These are phyloP conservation scores for Drosophila maculinotata DNA, from an alignment of 2,888 invertebrate species.

Conservation along the genomic window DNA sequence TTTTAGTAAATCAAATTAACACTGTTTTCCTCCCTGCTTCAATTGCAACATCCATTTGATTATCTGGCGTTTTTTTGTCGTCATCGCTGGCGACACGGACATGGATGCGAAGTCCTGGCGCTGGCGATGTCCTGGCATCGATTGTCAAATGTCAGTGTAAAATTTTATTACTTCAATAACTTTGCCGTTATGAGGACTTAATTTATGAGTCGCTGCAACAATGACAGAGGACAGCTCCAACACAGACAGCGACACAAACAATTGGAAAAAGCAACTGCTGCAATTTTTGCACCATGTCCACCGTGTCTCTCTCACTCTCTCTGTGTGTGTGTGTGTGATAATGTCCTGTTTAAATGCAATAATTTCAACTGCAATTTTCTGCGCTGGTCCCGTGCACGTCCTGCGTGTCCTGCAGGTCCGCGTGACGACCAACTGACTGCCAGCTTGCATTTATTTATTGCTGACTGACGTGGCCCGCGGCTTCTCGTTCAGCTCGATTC, in stretches of 20 bases:
- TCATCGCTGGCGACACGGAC: constrained; percentile 20
- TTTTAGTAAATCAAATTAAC: constrained; percentile 21
- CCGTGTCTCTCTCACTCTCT: constrained; percentile 16
- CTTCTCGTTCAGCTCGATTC: constrained; percentile 9
- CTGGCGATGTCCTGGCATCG: constrained; percentile 64
- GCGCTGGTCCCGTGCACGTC: constrained; percentile 9
- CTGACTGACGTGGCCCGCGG: constrained; percentile 75
- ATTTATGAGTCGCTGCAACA: constrained; percentile 82
- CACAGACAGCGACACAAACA: constrained; percentile 54
- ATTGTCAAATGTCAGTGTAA: constrained; percentile 84
- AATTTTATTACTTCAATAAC: constrained; percentile 84
- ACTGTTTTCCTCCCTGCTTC: neutral
- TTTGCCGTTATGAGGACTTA: constrained; percentile 84
- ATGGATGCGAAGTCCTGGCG: constrained; percentile 26
- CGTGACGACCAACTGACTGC: constrained; percentile 81
- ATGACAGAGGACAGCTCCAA: constrained; percentile 52
- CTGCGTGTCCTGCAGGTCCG: constrained; percentile 41
- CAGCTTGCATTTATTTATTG: constrained; percentile 83
- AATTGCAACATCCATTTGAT: constrained; percentile 32
- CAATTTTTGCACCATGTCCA: constrained; percentile 64
- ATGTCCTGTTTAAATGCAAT: constrained; percentile 82
- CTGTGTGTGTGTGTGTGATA: constrained; percentile 61
- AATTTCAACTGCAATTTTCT: constrained; percentile 77
- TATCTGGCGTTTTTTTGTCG: constrained; percentile 36
- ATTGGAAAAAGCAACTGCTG: constrained; percentile 73